A percentile compares a stretch with the other conserved stretches of the same genome.
Conservation (phyloP, 2,113 vertebrate genomes). For the Tachuris rubrigastra region DNA sequence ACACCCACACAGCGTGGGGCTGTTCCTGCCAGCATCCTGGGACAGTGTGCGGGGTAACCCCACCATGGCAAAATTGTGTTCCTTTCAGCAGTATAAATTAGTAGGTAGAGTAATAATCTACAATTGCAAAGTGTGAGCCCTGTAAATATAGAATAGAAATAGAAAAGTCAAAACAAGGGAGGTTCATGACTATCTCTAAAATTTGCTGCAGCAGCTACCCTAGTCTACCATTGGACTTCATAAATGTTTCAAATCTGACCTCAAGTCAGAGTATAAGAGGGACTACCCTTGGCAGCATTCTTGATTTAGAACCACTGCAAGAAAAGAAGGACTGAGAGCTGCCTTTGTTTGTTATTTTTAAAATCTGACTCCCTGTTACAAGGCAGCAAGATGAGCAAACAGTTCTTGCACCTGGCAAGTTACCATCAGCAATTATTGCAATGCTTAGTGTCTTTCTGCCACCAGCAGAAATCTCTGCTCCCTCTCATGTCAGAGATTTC, state of each 20-base stretch:
- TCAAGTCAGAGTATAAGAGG: not conserved
- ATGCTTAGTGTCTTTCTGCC: slow-evolving; percentile 26
- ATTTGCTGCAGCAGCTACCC: not conserved
- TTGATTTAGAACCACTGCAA: not conserved
- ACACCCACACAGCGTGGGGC: not conserved
- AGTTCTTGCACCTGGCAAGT: slow-evolving; percentile 40
- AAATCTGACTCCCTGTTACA: not conserved
- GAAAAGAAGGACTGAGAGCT: not conserved
- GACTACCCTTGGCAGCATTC: not conserved
- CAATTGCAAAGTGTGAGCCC: not conserved
- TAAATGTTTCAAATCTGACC: not conserved
- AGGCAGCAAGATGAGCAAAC: slow-evolving; percentile 30
- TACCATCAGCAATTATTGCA: slow-evolving; percentile 49
- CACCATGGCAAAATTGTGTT: not conserved
- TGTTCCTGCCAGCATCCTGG: not conserved
- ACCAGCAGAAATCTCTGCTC: slow-evolving; percentile 31
- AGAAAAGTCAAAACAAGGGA: not conserved
- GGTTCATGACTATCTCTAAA: not conserved
- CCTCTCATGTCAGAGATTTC: slow-evolving; percentile 36
- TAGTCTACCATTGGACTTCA: not conserved
- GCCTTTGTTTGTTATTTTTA: not conserved
- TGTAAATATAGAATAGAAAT: not conserved
- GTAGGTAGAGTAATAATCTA: not conserved
- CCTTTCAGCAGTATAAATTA: not conserved
- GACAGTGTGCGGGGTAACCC: not conserved